These are phyloP conservation scores for Mirounga angustirostris DNA, from an alignment of 2,113 vertebrate species.

Conservation along the genomic window DNA sequence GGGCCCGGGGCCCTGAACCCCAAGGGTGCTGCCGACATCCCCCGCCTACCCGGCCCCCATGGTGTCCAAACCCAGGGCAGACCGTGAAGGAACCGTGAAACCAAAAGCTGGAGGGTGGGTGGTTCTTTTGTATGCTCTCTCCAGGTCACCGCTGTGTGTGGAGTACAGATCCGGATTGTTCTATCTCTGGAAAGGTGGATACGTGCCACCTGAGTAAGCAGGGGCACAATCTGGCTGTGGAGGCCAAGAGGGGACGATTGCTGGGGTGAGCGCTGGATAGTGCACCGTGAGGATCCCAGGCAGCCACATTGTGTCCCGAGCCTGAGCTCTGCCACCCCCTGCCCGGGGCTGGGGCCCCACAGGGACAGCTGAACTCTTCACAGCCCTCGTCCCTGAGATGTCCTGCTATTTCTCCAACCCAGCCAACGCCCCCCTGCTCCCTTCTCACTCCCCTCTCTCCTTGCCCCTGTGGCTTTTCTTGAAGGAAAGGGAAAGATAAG, in stretches of 20 bases:
- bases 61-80: neutral
- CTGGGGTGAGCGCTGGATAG: neutral
- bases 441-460: neutral
- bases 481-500: neutral
- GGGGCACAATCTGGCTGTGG: neutral
- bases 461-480: neutral
- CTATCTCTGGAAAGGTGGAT: neutral
- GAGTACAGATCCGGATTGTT: neutral
- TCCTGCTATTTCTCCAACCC: neutral
- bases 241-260: neutral
- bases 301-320: neutral
- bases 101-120: too few species aligned
- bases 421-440: neutral
- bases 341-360: neutral
- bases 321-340: neutral
- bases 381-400: neutral
- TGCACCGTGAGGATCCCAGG: neutral
- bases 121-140: neutral
- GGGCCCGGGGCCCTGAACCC: too few species aligned
- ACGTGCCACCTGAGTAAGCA: too few species aligned
- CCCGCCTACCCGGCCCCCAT: neutral
- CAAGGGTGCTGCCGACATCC: neutral
- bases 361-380: too few species aligned
- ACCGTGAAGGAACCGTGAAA: neutral
- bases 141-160: too few species aligned